phyloP scores from a whole-genome alignment of 2,797 vertebrate genomes.

The Onychomys leucogaster region DNA sequence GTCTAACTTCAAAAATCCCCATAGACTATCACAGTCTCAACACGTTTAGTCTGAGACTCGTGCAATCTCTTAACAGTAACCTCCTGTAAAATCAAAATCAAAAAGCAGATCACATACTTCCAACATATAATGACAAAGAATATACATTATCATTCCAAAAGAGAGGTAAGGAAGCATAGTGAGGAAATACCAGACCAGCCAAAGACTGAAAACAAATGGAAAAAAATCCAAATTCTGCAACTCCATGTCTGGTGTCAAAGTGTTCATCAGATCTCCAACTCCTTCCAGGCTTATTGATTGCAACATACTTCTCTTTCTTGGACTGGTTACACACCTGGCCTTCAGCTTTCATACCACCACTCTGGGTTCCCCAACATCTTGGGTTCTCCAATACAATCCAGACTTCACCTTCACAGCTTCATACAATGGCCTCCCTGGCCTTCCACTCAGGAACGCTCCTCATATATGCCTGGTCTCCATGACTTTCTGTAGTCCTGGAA shows the following conservation, averaged over 20 bases:
- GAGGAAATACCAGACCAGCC: not conserved
- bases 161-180: no score
- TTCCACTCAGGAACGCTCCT: not conserved
- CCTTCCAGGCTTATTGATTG: not conserved
- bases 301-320: not conserved
- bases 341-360: not conserved
- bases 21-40: not conserved
- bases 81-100: not conserved
- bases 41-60: not conserved
- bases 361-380: not conserved
- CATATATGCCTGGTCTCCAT: no score
- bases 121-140: not conserved
- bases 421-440: not conserved
- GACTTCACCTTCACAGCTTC: not conserved
- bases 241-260: not conserved
- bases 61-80: not conserved
- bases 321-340: not conserved
- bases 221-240: not conserved
- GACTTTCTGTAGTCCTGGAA: not conserved
- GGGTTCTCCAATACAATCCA: not conserved
- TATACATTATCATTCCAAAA: not conserved
- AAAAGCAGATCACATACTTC: not conserved
- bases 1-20: not conserved
- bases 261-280: not conserved
- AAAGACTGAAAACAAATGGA: not conserved